Evolutionary conservation across 1,140 invertebrate species (phyloP).

Genomic region (Pseudachorutes palmiensis): DNA sequence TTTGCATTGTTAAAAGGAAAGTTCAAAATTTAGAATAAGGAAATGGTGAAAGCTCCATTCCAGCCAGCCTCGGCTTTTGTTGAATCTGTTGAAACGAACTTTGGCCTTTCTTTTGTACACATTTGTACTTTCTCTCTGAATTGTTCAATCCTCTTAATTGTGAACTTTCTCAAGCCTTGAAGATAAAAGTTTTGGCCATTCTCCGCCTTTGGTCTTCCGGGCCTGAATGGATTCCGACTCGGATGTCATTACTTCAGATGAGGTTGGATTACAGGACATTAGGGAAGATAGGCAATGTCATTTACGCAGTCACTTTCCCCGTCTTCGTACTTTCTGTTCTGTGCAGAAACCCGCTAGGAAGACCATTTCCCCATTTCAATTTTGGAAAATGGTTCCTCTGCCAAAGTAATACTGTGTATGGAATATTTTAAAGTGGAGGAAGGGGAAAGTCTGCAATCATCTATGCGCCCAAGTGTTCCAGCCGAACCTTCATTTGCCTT

Average conservation of each 20-base stretch:
- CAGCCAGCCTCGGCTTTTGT: too few species aligned
- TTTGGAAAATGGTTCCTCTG: constrained; percentile 10
- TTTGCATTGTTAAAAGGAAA: too few species aligned
- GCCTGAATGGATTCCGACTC: too few species aligned
- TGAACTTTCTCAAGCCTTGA: too few species aligned
- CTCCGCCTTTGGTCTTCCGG: too few species aligned
- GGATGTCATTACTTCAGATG: not conserved
- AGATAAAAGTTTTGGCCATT: not conserved
- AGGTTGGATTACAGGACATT: constrained; percentile 6
- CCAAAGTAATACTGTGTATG: too few species aligned
- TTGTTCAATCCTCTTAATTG: too few species aligned
- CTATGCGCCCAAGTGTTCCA: not conserved
- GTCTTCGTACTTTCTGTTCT: not conserved
- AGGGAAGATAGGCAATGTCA: constrained; percentile 1
- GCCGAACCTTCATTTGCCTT: not conserved
- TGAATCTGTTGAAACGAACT: too few species aligned
- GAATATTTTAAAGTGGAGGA: constrained; percentile 5
- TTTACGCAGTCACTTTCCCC: not conserved
- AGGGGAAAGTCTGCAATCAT: not conserved
- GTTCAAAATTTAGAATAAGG: too few species aligned
- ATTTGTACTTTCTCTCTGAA: too few species aligned
- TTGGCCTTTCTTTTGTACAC: too few species aligned
- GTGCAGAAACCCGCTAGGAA: not conserved
- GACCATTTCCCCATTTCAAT: not conserved
- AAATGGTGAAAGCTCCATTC: too few species aligned